Percentiles rank a stretch among this genome's conserved stretches.
Evolutionary conservation across 2,888 invertebrate species (phyloP).

Genomic region (Dynastes grantii): DNA sequence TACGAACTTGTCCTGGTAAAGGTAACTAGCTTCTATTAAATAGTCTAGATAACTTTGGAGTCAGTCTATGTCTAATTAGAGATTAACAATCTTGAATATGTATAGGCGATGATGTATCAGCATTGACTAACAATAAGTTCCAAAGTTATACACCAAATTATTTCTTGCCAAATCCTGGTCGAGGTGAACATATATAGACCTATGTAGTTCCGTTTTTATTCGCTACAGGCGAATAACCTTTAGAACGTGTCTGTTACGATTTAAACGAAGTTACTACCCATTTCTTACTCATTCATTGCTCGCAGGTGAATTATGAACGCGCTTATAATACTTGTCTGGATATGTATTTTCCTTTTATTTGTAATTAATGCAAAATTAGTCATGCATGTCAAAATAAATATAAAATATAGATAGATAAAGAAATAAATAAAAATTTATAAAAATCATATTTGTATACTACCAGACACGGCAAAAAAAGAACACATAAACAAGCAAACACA

Average conservation of each 20-base stretch:
- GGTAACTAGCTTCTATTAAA: background rate
- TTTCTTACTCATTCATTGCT: conserved; percentile 26
- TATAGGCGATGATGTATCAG: background rate
- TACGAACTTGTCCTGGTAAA: background rate
- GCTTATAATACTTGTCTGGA: background rate
- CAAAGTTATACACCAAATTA: conserved; percentile 4
- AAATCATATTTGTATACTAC: too few relatives aligned
- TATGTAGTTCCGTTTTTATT: conserved; percentile 25
- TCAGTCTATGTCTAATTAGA: background rate
- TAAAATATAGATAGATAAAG: too few relatives aligned
- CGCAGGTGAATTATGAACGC: background rate
- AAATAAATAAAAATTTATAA: too few relatives aligned
- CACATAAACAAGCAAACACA: too few relatives aligned
- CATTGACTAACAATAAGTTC: background rate
- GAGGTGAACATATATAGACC: conserved; percentile 7
- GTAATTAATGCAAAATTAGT: too few relatives aligned
- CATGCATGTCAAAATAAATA: too few relatives aligned
- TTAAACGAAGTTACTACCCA: conserved; percentile 10
- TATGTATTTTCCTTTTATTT: too few relatives aligned
- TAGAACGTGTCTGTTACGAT: conserved; percentile 29
- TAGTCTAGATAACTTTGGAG: background rate
- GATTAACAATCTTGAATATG: background rate
- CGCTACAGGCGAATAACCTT: conserved; percentile 41
- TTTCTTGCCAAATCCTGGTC: conserved; percentile 33
- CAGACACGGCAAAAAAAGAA: too few relatives aligned